phyloP scores from a whole-genome alignment of 2,113 vertebrate species.

The Phyllostomus hastatus region DNA sequence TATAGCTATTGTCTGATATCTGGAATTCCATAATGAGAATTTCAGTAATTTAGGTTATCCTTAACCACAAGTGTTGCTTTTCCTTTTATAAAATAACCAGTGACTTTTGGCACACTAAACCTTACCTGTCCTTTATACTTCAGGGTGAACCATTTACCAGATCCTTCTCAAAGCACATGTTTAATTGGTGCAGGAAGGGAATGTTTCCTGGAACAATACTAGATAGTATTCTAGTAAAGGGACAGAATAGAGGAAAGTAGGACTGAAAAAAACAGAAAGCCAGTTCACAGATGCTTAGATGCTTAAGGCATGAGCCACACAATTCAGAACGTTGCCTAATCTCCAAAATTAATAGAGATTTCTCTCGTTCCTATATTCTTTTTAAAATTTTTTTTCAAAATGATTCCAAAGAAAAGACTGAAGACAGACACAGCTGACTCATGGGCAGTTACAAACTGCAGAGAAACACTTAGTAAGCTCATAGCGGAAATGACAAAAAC shows the following conservation, averaged over 20 bases:
- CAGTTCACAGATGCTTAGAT: neutral
- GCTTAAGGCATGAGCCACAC: neutral
- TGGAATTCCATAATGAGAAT: neutral
- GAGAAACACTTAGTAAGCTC: neutral
- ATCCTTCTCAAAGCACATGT: constrained; percentile 6
- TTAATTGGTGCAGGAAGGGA: neutral
- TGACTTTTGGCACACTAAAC: neutral
- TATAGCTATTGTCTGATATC: neutral
- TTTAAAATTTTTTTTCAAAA: neutral
- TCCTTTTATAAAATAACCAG: neutral
- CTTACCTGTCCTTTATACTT: neutral
- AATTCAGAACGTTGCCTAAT: neutral
- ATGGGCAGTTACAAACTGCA: neutral
- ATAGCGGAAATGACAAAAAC: neutral
- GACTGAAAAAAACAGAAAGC: neutral
- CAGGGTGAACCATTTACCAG: neutral
- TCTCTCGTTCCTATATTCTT: neutral
- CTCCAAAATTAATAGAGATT: neutral
- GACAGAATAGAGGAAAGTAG: neutral
- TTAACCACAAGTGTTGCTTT: neutral
- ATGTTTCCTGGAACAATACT: neutral
- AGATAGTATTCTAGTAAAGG: neutral
- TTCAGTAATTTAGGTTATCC: neutral
- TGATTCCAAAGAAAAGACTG: constrained; percentile 1
- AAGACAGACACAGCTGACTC: neutral